Evolutionary conservation across 2,888 invertebrate species (phyloP).

Genomic region (Ichneumoninae sp.): DNA sequence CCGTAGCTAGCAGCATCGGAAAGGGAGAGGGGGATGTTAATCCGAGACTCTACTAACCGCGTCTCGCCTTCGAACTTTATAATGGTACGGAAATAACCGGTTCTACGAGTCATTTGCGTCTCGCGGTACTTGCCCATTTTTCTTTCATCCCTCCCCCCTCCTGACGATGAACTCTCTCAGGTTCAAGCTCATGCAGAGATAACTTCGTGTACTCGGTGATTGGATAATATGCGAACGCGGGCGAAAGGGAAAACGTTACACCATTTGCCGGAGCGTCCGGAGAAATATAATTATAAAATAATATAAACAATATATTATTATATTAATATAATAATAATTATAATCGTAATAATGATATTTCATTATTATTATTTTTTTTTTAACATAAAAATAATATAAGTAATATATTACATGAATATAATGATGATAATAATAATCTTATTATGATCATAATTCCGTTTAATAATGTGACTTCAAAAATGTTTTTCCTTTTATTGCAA

Average conservation of each 20-base stretch:
- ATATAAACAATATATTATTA: no score
- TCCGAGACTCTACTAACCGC: conserved; percentile 13
- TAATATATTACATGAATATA: no score
- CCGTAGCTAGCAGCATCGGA: background rate
- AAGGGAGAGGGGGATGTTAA: background rate
- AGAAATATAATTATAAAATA: no score
- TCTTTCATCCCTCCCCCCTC: background rate
- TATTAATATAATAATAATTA: no score
- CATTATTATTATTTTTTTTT: no score
- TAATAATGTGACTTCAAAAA: background rate
- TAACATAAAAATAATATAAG: no score
- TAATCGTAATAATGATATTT: no score
- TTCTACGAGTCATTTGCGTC: conserved; percentile 5
- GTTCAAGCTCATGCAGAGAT: conserved; percentile 18
- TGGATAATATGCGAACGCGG: background rate
- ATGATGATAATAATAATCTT: no score
- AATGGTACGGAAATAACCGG: conserved; percentile 28
- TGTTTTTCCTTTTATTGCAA: background rate
- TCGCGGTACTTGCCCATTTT: conserved; percentile 6
- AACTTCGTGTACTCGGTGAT: background rate
- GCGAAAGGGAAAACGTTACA: background rate
- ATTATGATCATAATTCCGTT: background rate
- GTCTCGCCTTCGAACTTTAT: conserved; percentile 10
- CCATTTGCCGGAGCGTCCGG: background rate
- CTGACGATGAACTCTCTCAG: conserved; percentile 19